A percentile compares a stretch with the other conserved stretches of the same genome.
Evolutionary conservation across 2,888 invertebrate species (phyloP).

Genomic region (Leucophenga maculata): DNA sequence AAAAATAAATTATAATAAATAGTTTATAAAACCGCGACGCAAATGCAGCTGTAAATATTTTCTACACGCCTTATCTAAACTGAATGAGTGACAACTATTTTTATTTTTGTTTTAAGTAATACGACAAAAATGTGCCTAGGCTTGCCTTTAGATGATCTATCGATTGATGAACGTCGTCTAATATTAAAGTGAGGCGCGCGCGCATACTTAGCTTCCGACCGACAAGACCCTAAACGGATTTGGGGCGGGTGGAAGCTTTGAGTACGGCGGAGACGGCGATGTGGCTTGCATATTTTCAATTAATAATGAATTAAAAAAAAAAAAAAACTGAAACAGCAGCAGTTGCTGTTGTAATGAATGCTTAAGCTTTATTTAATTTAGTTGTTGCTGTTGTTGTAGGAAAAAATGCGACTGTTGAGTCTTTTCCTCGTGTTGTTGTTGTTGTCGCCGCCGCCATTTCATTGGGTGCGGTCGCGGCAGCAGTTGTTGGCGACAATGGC

Average conservation of each 20-base stretch:
- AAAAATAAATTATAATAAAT: too few relatives aligned
- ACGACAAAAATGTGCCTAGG: too few relatives aligned
- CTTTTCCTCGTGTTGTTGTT: background rate
- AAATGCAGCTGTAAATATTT: conserved; percentile 8
- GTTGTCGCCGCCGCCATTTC: conserved; percentile 3
- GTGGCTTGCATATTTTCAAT: conserved; percentile 62
- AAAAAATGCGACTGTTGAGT: background rate
- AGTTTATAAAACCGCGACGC: too few relatives aligned
- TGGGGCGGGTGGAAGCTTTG: background rate
- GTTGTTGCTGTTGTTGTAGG: background rate
- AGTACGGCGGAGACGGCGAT: conserved; percentile 39
- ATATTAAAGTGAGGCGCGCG: background rate
- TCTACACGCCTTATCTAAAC: conserved; percentile 15
- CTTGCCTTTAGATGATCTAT: too few relatives aligned
- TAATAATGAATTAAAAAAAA: conserved; percentile 22
- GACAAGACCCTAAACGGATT: conserved; percentile 4
- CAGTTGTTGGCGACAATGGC: background rate
- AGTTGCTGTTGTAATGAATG: conserved; percentile 18
- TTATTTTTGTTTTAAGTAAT: conserved; percentile 10
- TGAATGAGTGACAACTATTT: conserved; percentile 2
- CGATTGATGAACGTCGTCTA: too few relatives aligned
- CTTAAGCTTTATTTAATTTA: conserved; percentile 18
- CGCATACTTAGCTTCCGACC: background rate
- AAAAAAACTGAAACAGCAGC: too few relatives aligned
- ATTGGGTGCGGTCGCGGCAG: conserved; percentile 17